A percentile compares a stretch with the other conserved stretches of the same genome.
Conservation (phyloP, 2,797 vertebrate species). For the Carapus acus region DNA sequence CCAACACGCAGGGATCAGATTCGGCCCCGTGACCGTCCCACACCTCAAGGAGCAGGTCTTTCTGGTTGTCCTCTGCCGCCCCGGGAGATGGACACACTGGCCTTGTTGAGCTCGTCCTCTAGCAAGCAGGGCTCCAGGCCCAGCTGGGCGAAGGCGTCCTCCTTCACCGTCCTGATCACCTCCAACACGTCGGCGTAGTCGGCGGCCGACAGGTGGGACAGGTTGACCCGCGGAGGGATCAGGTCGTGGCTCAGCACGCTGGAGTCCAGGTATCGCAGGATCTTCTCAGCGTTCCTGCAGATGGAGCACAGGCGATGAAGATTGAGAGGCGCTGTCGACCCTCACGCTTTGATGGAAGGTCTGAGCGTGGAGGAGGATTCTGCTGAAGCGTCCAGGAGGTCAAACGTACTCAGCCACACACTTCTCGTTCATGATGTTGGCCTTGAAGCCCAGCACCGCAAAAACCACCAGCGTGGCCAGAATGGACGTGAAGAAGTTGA, state of each 20-base stretch:
- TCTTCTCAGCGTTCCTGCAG: constrained; percentile 87
- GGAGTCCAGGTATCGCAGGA: constrained; percentile 84
- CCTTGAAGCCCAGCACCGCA: constrained; percentile 95
- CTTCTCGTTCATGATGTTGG: constrained; percentile 96
- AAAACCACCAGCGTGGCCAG: constrained; percentile 94
- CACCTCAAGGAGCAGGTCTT: no score
- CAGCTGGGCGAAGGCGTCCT: constrained; percentile 77
- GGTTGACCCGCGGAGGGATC: constrained; percentile 90
- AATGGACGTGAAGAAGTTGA: constrained; percentile 93
- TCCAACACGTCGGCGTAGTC: constrained; percentile 89
- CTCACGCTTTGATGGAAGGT: no score
- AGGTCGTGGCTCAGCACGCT: constrained; percentile 84
- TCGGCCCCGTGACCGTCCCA: no score
- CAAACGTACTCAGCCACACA: constrained; percentile 88
- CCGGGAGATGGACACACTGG: constrained; percentile 21
- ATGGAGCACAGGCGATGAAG: neutral
- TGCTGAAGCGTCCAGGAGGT: no score
- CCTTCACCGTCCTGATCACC: constrained; percentile 87
- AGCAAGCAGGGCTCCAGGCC: constrained; percentile 84
- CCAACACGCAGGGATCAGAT: no score
- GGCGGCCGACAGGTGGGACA: constrained; percentile 82
- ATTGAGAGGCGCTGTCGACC: no score
- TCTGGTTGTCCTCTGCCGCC: no score
- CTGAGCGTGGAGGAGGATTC: no score
- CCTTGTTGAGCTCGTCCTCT: constrained; percentile 93